Evolutionary conservation across 2,888 invertebrate species (phyloP).

Genomic region (Itoplectis maculator): DNA sequence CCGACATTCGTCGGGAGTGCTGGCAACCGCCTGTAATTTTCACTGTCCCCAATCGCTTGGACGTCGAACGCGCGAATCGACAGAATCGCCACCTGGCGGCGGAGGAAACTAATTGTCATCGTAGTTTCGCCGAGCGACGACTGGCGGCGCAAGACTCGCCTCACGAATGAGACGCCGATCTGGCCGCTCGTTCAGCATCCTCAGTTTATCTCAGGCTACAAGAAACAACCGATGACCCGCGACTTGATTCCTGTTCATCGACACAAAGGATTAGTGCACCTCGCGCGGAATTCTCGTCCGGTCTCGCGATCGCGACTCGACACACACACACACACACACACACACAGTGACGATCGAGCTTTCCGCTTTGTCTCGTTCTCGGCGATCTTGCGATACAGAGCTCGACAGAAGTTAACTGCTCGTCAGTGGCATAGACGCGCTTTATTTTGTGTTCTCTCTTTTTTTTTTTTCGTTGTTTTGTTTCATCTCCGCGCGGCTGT

Average conservation of each 20-base stretch:
- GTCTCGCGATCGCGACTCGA: not conserved
- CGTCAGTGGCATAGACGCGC: not conserved
- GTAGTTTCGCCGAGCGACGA: too few species aligned
- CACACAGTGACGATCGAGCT: not conserved
- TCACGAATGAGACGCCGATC: too few species aligned
- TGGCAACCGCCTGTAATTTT: constrained; percentile 24
- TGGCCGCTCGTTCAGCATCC: too few species aligned
- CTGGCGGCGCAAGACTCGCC: too few species aligned
- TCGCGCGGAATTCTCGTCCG: not conserved
- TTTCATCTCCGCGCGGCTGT: constrained; percentile 30
- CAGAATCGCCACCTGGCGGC: not conserved
- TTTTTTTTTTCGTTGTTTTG: not conserved
- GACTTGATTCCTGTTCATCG: not conserved
- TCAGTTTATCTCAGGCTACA: too few species aligned
- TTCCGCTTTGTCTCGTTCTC: not conserved
- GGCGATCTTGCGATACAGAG: not conserved
- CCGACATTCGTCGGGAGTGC: constrained; percentile 37
- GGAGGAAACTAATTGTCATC: too few species aligned
- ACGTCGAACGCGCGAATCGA: not conserved
- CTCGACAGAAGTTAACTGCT: not conserved
- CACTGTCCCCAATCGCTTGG: not conserved
- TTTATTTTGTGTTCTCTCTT: not conserved
- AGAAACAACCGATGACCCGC: not conserved
- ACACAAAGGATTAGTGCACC: not conserved
- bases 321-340: too few species aligned